A percentile compares a stretch with the other conserved stretches of the same genome.
Conservation (phyloP, 2,888 invertebrate genomes). For the Sinhomidia bicolor region DNA sequence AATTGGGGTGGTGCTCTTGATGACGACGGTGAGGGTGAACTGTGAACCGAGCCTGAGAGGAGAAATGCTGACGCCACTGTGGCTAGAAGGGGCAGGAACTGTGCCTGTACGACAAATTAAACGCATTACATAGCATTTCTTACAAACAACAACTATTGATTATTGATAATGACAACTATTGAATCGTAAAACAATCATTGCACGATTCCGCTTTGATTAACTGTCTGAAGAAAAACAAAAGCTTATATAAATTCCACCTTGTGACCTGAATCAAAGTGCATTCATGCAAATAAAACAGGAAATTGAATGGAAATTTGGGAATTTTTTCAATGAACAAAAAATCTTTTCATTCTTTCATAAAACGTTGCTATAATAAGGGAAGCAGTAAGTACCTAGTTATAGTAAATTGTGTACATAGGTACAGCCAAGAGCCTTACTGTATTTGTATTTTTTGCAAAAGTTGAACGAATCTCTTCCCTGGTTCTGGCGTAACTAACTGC, state of each 20-base stretch:
- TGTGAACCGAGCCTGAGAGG: conserved; percentile 47
- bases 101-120: conserved; percentile 25
- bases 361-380: background rate
- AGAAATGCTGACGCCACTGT: conserved; percentile 49
- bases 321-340: background rate
- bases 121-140: background rate
- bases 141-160: too few relatives aligned
- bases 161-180: too few relatives aligned
- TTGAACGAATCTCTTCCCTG: conserved; percentile 8
- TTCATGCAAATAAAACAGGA: conserved; percentile 52
- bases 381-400: background rate
- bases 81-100: conserved; percentile 52
- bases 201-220: conserved; percentile 32
- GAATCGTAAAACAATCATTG: too few relatives aligned
- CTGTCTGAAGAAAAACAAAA: background rate
- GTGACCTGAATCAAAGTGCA: conserved; percentile 31
- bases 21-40: conserved; percentile 28
- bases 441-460: background rate
- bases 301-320: conserved; percentile 22
- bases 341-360: background rate
- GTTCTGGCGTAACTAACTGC: conserved; percentile 20
- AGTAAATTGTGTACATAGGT: background rate
- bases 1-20: conserved; percentile 44
- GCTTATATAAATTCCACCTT: conserved; percentile 8
- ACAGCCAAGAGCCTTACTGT: background rate